Evolutionary conservation across 2,797 vertebrate genomes (phyloP).

Genomic region (Helicolenus hilgendorfi): DNA sequence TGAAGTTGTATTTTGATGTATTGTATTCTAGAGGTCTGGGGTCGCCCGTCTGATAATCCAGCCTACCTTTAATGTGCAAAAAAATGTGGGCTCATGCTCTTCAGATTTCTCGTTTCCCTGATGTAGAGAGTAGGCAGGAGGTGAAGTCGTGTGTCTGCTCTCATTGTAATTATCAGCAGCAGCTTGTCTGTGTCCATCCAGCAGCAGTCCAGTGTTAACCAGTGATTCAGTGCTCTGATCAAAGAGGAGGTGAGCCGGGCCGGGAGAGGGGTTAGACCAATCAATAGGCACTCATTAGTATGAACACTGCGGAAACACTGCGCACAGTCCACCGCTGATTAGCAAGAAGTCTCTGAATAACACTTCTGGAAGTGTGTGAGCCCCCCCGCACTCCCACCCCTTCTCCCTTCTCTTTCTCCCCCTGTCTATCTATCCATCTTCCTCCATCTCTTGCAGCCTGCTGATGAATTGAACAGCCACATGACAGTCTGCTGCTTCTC

Average conservation of each 20-base stretch:
- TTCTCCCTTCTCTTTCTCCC: background rate
- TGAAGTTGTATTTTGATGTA: background rate
- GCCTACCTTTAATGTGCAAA: background rate
- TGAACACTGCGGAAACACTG: constrained; percentile 1
- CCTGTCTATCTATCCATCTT: background rate
- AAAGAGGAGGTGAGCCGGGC: constrained; percentile 10
- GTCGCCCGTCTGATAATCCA: background rate
- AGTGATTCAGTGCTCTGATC: constrained; percentile 9
- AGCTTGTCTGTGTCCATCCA: background rate
- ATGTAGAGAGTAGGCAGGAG: background rate
- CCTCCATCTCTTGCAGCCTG: background rate
- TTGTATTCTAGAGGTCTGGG: background rate
- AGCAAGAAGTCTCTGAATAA: constrained; percentile 33
- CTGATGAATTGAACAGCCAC: background rate
- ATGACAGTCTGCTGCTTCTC: constrained; percentile 8
- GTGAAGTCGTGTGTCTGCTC: background rate
- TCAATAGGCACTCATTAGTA: constrained; percentile 34
- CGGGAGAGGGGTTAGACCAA: background rate
- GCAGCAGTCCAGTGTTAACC: background rate
- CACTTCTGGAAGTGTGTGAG: background rate
- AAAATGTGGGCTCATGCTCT: background rate
- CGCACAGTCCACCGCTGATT: background rate
- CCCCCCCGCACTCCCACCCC: background rate
- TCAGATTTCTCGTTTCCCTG: background rate
- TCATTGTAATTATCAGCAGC: constrained; percentile 15